These are phyloP conservation scores for Alsophila aescularia DNA, from an alignment of 2,888 invertebrate species.

Conservation along the genomic window DNA sequence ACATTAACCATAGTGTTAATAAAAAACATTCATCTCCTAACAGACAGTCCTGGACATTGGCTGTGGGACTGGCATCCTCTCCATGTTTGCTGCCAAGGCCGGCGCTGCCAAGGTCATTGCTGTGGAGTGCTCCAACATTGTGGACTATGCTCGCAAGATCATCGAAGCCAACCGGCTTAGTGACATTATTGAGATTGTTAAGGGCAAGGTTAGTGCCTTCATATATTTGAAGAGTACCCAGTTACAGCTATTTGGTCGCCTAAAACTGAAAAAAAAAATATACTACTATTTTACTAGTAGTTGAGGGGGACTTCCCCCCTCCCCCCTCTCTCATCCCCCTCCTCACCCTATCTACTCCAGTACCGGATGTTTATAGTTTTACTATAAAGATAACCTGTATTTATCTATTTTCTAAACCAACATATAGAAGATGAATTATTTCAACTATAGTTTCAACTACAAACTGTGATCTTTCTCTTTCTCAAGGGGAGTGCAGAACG, in stretches of 20 bases:
- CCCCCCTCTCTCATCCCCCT: no score
- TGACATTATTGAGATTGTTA: constrained; percentile 92
- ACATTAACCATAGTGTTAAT: neutral
- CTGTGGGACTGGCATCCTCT: constrained; percentile 99
- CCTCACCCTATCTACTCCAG: no score
- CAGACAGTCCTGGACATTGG: constrained; percentile 97
- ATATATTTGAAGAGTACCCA: neutral
- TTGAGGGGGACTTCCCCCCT: no score
- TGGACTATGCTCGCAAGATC: constrained; percentile 98
- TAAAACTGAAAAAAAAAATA: no score
- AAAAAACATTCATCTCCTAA: constrained; percentile 24
- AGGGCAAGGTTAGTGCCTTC: constrained; percentile 87
- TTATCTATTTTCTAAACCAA: no score
- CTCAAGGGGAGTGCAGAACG: no score
- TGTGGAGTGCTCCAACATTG: constrained; percentile 99
- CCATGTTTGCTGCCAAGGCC: constrained; percentile 99
- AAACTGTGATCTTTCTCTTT: no score
- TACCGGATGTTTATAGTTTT: no score
- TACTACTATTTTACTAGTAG: neutral
- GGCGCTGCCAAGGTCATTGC: constrained; percentile 98
- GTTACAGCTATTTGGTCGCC: no score
- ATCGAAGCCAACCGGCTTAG: constrained; percentile 93
- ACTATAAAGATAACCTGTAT: no score
- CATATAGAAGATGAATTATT: no score
- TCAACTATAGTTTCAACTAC: no score